Evolutionary conservation across 2,113 vertebrate species (phyloP).

Genomic region (Oryzias curvinotus): DNA sequence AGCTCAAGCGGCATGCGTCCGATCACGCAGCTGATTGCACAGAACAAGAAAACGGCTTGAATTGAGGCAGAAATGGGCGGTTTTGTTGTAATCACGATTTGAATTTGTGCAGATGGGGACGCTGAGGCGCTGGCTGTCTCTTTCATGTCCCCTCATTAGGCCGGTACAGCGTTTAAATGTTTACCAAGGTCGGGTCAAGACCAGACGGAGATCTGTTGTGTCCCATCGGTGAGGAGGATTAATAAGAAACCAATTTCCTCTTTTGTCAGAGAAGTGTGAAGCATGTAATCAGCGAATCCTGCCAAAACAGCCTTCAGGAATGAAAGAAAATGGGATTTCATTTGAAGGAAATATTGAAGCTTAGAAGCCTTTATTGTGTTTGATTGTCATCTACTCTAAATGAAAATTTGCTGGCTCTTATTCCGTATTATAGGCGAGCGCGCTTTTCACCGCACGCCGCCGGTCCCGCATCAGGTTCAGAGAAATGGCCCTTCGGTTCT

Average conservation of each 20-base stretch:
- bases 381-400: slow-evolving; percentile 61
- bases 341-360: slow-evolving; percentile 51
- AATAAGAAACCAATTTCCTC: slow-evolving; percentile 55
- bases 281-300: slow-evolving; percentile 49
- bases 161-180: slow-evolving; percentile 37
- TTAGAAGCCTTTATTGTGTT: slow-evolving; percentile 45
- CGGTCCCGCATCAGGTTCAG: slow-evolving; percentile 8
- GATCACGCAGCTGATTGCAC: background rate
- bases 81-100: slow-evolving; percentile 10
- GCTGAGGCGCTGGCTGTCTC: background rate
- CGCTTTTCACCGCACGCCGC: slow-evolving; percentile 27
- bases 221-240: slow-evolving; percentile 49
- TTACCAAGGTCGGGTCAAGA: slow-evolving; percentile 44
- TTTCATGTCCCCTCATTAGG: slow-evolving; percentile 32
- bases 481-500: slow-evolving; percentile 27
- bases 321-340: slow-evolving; percentile 36
- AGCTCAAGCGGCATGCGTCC: background rate
- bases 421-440: slow-evolving; percentile 19
- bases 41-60: background rate
- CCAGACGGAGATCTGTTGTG: slow-evolving; percentile 40
- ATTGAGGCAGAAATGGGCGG: slow-evolving; percentile 9
- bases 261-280: slow-evolving; percentile 42
- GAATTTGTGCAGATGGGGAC: too few relatives aligned
- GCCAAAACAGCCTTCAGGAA: slow-evolving; percentile 42
- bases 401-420: slow-evolving; percentile 30